Evolutionary conservation across 2,113 vertebrate species (phyloP).

Genomic region (Ciconia boyciana): DNA sequence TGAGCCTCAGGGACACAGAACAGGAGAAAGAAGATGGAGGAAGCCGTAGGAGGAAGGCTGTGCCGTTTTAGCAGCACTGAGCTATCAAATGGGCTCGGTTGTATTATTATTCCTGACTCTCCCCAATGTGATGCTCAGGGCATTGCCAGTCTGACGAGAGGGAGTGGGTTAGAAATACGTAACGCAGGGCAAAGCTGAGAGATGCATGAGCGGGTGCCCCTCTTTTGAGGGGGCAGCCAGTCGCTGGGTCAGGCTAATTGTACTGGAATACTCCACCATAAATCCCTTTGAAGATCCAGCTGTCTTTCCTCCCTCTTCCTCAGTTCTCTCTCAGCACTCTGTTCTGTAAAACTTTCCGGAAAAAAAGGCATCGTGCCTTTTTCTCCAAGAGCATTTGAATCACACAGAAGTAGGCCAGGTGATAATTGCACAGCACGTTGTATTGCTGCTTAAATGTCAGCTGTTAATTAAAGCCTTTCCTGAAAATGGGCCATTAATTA

Average conservation of each 20-base stretch:
- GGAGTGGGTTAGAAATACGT: background rate
- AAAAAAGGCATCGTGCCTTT: background rate
- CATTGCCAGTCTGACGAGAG: background rate
- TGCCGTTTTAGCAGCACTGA: background rate
- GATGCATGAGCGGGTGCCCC: background rate
- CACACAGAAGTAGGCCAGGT: slow-evolving; percentile 41
- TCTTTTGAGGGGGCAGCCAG: background rate
- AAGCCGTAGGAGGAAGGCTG: background rate
- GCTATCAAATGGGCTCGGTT: background rate
- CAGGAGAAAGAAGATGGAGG: background rate
- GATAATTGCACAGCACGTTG: background rate
- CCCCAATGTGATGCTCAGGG: fast-evolving
- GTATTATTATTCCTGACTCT: background rate
- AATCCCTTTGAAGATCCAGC: background rate
- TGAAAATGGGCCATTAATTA: slow-evolving; percentile 53
- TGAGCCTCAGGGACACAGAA: background rate
- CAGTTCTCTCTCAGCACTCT: background rate
- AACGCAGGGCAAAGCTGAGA: background rate
- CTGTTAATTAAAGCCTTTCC: slow-evolving; percentile 44
- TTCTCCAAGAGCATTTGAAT: slow-evolving; percentile 29
- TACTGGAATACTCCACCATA: background rate
- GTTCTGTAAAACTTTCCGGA: background rate
- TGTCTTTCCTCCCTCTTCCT: background rate
- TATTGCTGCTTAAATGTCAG: slow-evolving; percentile 28
- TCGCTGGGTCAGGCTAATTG: background rate